Base-by-base conservation (phyloP, 2,797 vertebrate species). In the Moxostoma hubbsi region DNA sequence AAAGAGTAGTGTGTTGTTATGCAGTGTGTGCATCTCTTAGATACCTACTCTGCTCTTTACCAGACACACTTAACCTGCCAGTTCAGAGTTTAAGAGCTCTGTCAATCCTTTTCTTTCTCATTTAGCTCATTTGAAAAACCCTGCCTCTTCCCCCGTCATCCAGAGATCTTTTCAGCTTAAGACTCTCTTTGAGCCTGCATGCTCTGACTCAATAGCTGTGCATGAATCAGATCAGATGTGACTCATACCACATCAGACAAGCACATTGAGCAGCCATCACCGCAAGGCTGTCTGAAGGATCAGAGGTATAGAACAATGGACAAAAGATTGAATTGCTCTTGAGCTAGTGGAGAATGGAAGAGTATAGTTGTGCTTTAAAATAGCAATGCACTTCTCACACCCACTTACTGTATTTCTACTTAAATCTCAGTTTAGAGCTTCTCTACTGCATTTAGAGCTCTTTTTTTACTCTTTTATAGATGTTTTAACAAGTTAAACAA, bases 221-320 rank as follows among this genome's bases (percentile, higher is more conserved):
- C 10, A 43, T 80, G 49, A 75, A 68, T 54, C 45, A 9, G 72
- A 79, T 75, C 24, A 79, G 77, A 81, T 11, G 65, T 81, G 64
- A 81, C 72, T 81, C 64, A 49, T 15, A 13, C 24, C 36, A 13
- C 18, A 7, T 75, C 71, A 81, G 65, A 75, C 6, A 57, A 75
- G 43, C 65, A 55, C 65, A 74, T 9, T 75, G 71, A 67, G 54
- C 54, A 54, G 63, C 57, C 7, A 36, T 75, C 47, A 9, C 55
- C 51, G 57, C 7, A 50, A 4, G 3, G 43, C 58, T 74, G n/a
- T 63, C 9, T 58, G 57, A 73, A 61, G 43, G 70, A 69, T 65
- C 53, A 64, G 50, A 4, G 15, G 59, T 57, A 15, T 53, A 18
- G 57, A 53, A 70, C 65, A 69, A 47, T 50, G 5, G 46, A 58